phyloP scores from a whole-genome alignment of 2,888 invertebrate genomes.

The Synergus laeviventris region DNA sequence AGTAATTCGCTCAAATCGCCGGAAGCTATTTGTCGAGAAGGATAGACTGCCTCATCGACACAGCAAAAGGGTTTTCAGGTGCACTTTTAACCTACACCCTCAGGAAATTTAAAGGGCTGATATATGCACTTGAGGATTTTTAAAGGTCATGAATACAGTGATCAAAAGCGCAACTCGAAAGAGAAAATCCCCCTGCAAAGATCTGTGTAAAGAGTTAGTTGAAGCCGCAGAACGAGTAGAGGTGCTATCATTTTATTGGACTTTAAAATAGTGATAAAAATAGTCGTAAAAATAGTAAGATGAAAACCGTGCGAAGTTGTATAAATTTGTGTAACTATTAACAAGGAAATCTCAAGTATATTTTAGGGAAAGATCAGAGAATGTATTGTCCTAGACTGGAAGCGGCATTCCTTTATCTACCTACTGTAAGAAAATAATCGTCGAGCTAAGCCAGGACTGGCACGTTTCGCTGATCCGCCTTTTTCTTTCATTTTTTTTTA shows the following conservation, averaged over 20 bases:
- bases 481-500: conserved; percentile 31
- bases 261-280: not conserved
- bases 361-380: conserved; percentile 2
- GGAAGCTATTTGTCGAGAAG: conserved; percentile 60
- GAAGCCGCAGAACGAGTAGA: not conserved
- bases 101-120: conserved; percentile 52
- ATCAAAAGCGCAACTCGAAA: not conserved
- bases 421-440: conserved; percentile 37
- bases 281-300: not conserved
- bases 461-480: conserved; percentile 36
- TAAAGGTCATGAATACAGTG: not conserved
- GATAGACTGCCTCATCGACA: conserved; percentile 48
- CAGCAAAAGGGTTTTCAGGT: conserved; percentile 51
- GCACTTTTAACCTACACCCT: conserved; percentile 59
- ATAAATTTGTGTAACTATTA: not conserved
- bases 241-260: too few species aligned
- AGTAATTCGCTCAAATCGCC: conserved; percentile 60
- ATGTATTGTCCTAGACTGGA: conserved; percentile 7
- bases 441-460: conserved; percentile 40
- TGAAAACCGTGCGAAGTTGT: not conserved
- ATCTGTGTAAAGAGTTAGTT: not conserved
- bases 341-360: not conserved
- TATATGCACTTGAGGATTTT: conserved; percentile 26
- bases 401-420: conserved; percentile 30
- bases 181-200: not conserved